A percentile compares a stretch with the other conserved stretches of the same genome.
These are phyloP conservation scores for Brachionus angularis DNA, from an alignment of 1,140 invertebrate genomes.

Conservation along the genomic window DNA sequence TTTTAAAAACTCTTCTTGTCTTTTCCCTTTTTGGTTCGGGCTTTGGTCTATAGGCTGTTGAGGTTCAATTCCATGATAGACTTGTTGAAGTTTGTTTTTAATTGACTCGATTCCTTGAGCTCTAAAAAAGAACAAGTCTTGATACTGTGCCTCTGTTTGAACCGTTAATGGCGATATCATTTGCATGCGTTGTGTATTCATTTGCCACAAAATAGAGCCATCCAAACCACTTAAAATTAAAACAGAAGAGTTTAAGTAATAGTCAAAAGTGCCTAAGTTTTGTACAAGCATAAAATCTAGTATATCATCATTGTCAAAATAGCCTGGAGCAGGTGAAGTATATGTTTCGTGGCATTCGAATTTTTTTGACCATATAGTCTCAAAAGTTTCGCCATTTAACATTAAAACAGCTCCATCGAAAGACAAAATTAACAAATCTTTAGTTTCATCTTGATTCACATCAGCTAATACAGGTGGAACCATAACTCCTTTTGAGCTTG, in stretches of 20 bases:
- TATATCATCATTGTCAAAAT: slow-evolving; percentile 52
- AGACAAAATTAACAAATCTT: slow-evolving; percentile 50
- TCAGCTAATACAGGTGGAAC: slow-evolving; percentile 52
- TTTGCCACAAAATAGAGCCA: slow-evolving; percentile 7
- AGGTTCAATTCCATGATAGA: slow-evolving; percentile 23
- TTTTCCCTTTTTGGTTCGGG: neutral
- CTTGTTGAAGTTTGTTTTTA: neutral
- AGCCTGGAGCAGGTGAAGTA: slow-evolving; percentile 53
- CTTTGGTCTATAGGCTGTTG: slow-evolving; percentile 9
- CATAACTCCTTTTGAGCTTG: slow-evolving; percentile 50
- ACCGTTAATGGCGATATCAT: slow-evolving; percentile 19
- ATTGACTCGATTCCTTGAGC: neutral
- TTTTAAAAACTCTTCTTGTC: neutral
- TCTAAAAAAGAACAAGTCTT: slow-evolving; percentile 2
- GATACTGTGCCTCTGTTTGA: neutral
- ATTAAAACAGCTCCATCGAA: slow-evolving; percentile 50
- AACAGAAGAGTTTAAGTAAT: neutral
- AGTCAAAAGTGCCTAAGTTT: slow-evolving; percentile 46
- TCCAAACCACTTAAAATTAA: neutral
- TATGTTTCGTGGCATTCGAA: slow-evolving; percentile 36
- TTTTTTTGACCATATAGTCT: slow-evolving; percentile 47
- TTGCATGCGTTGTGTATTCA: neutral
- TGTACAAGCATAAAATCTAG: slow-evolving; percentile 53
- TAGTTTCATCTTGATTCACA: slow-evolving; percentile 48
- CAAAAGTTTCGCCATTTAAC: slow-evolving; percentile 50